These are phyloP conservation scores for Etia nguti DNA, from an alignment of 2,113 vertebrate genomes.

Conservation along the genomic window DNA sequence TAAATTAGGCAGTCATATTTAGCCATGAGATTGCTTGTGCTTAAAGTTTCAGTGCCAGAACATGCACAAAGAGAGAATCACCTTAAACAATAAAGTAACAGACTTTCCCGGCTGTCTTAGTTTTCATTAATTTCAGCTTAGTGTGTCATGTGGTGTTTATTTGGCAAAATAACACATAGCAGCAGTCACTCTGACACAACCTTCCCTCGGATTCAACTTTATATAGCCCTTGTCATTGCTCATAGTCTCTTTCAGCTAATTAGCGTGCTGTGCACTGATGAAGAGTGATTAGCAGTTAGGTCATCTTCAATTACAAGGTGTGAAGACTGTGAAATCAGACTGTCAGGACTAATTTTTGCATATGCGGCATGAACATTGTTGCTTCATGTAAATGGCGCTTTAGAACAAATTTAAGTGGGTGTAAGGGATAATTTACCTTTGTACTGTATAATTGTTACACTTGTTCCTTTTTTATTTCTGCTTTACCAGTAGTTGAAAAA, in stretches of 20 bases:
- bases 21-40: neutral
- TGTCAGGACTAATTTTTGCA: neutral
- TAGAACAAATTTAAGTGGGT: neutral
- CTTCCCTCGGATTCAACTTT: neutral
- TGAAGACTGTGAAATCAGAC: neutral
- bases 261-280: neutral
- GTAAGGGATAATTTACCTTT: neutral
- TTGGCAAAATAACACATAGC: neutral
- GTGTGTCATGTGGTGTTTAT: neutral
- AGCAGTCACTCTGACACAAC: neutral
- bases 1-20: neutral
- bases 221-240: neutral
- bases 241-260: neutral
- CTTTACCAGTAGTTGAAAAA: neutral
- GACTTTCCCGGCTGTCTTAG: neutral
- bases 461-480: neutral
- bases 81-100: neutral
- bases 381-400: neutral
- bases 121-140: neutral
- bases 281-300: neutral
- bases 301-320: neutral
- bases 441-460: neutral
- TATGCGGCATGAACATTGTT: neutral
- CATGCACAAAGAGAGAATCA: neutral
- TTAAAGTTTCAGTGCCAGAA: fast-evolving